phyloP scores from a whole-genome alignment of 2,797 vertebrate genomes.

The Enteromius viviparus region DNA sequence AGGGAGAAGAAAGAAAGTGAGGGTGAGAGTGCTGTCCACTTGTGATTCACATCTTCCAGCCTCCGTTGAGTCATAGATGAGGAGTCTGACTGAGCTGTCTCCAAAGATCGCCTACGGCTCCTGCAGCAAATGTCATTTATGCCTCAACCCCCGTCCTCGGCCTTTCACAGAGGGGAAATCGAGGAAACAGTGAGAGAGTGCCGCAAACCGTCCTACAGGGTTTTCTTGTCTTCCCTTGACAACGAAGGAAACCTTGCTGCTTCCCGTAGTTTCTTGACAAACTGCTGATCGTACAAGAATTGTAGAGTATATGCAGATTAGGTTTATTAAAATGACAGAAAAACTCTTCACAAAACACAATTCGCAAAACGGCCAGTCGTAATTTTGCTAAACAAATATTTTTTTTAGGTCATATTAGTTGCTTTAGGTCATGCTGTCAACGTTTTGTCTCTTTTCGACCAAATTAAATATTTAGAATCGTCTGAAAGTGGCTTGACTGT shows the following conservation, averaged over 20 bases:
- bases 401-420: not conserved
- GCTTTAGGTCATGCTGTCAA: too few species aligned
- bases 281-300: not conserved
- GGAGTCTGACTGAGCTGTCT: constrained; percentile 45
- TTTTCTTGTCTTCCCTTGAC: not conserved
- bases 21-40: constrained; percentile 16
- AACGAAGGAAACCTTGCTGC: not conserved
- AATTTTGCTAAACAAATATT: not conserved
- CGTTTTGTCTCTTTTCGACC: too few species aligned
- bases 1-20: constrained; percentile 25
- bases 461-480: too few species aligned
- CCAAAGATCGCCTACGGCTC: constrained; percentile 46
- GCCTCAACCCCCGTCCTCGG: constrained; percentile 31
- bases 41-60: constrained; percentile 52
- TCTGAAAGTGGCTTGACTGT: too few species aligned
- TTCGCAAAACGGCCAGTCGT: not conserved
- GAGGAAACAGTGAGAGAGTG: constrained; percentile 21
- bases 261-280: not conserved
- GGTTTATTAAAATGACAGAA: not conserved
- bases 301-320: not conserved
- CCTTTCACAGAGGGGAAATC: not conserved
- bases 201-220: not conserved
- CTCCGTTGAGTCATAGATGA: constrained; percentile 52
- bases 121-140: constrained; percentile 48
- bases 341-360: not conserved